Evolutionary conservation across 2,797 vertebrate genomes (phyloP), one percentile per base, ranked within the genome.

Genomic region (Enteromius afrohamiltoni): DNA sequence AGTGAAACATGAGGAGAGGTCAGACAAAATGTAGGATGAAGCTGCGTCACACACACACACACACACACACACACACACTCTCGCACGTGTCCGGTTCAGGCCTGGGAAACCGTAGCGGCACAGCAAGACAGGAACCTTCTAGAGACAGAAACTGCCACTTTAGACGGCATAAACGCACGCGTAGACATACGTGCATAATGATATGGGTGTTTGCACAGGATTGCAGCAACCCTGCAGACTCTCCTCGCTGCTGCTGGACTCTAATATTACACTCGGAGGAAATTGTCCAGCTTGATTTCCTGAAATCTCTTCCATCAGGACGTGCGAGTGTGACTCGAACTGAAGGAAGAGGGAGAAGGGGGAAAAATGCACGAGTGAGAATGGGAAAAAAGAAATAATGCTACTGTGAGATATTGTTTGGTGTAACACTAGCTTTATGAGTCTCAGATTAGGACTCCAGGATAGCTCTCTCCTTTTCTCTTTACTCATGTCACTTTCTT

Each of bases 201-300:
- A 60, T 80, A 55, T 19, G 9, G 21, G 16, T 42, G 65, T 84
- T 67, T 70, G 14, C 82, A 79, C 40, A 40, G 53, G 51, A 76
- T 75, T 77, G 64, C 75, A 60, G 85, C 40, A 68, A 45, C 80
- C 80, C 80, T 76, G 73, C 7, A 11, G 80, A 83, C 80, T 68
- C 80, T 82, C 29, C 92, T 88, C 91, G 90, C 89, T 90, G 89
- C 89, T 87, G 71, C 87, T 83, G 91, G 91, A 87, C 90, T 94
- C 94, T 94, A 91, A 90, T 83, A 91, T 95, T 95, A 94, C 95
- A 95, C 84, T n/a, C 85, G 73, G 92, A 93, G 95, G 94, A 96
- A 95, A 93, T 93, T 94, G 93, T 93, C 94, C 86, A 91, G 90
- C 87, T 92, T 95, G 85, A 95, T 95, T 96, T 96, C 94, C 95